Evolutionary conservation across 2,888 invertebrate genomes (phyloP).

Genomic region (Phlogophora meticulosa): DNA sequence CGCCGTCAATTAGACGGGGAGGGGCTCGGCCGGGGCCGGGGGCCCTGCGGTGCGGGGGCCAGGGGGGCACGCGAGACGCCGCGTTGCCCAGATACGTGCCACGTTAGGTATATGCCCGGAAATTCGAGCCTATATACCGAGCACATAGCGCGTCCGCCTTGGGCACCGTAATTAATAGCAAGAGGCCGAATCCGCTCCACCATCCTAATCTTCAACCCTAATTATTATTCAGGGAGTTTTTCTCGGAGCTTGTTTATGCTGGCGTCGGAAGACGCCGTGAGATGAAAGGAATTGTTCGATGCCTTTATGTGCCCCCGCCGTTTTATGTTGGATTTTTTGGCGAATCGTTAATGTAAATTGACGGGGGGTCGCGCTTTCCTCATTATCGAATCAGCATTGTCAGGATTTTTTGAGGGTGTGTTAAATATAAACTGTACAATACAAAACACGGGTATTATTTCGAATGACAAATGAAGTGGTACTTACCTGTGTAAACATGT

Average conservation of each 20-base stretch:
- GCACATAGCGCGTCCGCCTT: conserved; percentile 69
- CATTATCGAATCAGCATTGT: conserved; percentile 69
- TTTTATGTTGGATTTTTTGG: conserved; percentile 70
- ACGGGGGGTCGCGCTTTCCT: conserved; percentile 69
- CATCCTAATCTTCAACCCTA: conserved; percentile 70
- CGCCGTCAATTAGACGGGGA: conserved; percentile 89
- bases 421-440: conserved; percentile 19
- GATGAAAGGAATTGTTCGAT: conserved; percentile 75
- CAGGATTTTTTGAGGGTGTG: conserved; percentile 37
- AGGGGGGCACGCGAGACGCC: conserved; percentile 74
- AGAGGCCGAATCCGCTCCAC: conserved; percentile 73
- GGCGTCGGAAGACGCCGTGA: conserved; percentile 68
- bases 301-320: conserved; percentile 66
- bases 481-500: background rate
- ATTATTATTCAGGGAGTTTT: conserved; percentile 77
- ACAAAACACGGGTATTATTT: conserved; percentile 24
- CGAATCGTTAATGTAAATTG: conserved; percentile 80
- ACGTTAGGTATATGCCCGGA: conserved; percentile 84
- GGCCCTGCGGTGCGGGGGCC: conserved; percentile 49
- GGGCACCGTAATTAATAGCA: conserved; percentile 84
- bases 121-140: conserved; percentile 84
- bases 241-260: conserved; percentile 68
- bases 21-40: conserved; percentile 71
- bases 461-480: conserved; percentile 36
- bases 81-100: conserved; percentile 71